Base-by-base conservation (phyloP, 2,888 invertebrate genomes). In the Pecten maximus region DNA sequence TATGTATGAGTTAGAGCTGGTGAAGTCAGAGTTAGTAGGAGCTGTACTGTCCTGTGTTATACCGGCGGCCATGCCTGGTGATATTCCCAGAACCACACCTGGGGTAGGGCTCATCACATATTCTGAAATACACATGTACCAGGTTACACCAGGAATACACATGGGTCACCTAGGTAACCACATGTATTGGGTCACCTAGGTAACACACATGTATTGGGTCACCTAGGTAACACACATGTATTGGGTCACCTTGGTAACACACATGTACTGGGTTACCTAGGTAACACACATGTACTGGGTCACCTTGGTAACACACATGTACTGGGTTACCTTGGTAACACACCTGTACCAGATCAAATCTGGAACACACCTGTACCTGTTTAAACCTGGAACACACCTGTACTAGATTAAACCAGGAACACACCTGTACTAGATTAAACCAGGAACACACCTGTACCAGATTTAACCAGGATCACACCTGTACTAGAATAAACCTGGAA, bases 51-150 rank as follows among this genome's bases (percentile, higher is more conserved):
- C 74, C 10, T 28, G 74, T 74, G 28, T 74, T 87, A 92, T 91
- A 60, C 92, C 93, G 74, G 94, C 94, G 15, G 92, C 90, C 35
- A 94, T 93, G 40, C 94, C 94, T 28, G 94, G 94, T 19, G 94
- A 74, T 35, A 74, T 28, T 35, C 74, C 74, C 10, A 74, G 74
- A 10, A 16, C 28, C 60, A 60, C 60, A n/a, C 74, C 74, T 1
- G 74, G 74, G 74, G 35, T 35, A 16, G 74, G 74, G 74, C 74
- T 74, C 74, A 74, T 74, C 74, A 74, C 35, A 28, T 74, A 74
- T 35, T 74, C 74, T 74, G 74, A 28, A 74, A 74, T 35, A 74
- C 28, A 60, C 60, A 60, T 3, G 16, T 28, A 60, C 28, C n/a
- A n/a, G 28, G 50, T 44, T 23, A 54, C 50, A 54, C 23, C 50